phyloP scores from a whole-genome alignment of 2,888 invertebrate species.

The Thecophora atra region DNA sequence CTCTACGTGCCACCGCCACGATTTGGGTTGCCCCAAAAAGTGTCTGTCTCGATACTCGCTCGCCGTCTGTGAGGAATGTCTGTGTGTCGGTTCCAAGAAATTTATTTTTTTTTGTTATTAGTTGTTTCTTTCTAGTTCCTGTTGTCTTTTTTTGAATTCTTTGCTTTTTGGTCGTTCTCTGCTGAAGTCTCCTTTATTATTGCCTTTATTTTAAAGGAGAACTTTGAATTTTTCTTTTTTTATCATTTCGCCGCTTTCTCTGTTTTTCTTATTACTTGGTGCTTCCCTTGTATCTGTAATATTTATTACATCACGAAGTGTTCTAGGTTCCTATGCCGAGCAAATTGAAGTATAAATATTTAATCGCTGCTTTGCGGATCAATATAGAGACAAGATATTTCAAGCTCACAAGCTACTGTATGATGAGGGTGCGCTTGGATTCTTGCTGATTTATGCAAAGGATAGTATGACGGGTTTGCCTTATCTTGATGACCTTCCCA shows the following conservation, averaged over 20 bases:
- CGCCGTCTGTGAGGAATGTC: background rate
- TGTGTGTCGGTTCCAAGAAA: background rate
- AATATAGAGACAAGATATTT: slow-evolving; percentile 35
- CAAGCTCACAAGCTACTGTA: background rate
- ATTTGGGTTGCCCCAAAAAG: slow-evolving; percentile 8
- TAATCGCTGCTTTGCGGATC: slow-evolving; percentile 63
- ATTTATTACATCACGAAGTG: slow-evolving; percentile 34
- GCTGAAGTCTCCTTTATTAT: background rate
- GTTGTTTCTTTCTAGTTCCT: background rate
- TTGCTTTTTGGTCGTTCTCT: background rate
- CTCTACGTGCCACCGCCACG: slow-evolving; percentile 9
- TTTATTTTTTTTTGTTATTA: background rate
- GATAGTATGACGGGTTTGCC: too few relatives aligned
- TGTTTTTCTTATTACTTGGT: background rate
- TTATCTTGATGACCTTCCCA: background rate
- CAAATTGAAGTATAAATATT: slow-evolving; percentile 66
- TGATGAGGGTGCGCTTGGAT: slow-evolving; percentile 29
- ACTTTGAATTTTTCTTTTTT: slow-evolving; percentile 29
- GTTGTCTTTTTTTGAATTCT: background rate
- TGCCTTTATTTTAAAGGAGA: slow-evolving; percentile 30
- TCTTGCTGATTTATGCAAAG: slow-evolving; percentile 29
- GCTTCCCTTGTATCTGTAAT: slow-evolving; percentile 15
- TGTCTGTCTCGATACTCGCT: background rate
- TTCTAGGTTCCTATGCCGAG: slow-evolving; percentile 50
- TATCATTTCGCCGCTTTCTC: background rate